A percentile compares a stretch with the other conserved stretches of the same genome.
Evolutionary conservation across 23 tunicate genomes (phyloP).

Genomic region (Styela clava): DNA sequence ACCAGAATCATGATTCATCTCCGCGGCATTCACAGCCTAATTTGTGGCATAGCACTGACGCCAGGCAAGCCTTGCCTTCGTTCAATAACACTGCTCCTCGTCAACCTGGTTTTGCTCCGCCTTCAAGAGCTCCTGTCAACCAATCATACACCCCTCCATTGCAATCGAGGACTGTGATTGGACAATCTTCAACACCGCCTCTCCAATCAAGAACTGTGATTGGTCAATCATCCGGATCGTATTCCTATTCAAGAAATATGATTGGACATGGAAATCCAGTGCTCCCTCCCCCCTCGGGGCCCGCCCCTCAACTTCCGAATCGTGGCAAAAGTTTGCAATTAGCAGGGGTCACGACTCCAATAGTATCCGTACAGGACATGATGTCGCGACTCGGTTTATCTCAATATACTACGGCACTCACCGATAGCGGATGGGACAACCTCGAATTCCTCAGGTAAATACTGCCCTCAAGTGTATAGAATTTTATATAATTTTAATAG

Average conservation of each 20-base stretch:
- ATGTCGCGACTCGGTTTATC: constrained; percentile 30
- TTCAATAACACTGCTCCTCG: background rate
- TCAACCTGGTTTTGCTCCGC: background rate
- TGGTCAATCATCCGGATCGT: background rate
- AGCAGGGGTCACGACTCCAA: background rate
- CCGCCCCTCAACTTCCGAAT: background rate
- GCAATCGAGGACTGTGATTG: constrained; percentile 5
- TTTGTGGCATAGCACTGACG: background rate
- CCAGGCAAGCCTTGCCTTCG: background rate
- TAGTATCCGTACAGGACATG: constrained; percentile 45
- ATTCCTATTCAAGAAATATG: background rate
- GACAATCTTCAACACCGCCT: background rate
- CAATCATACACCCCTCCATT: background rate
- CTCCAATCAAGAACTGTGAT: background rate
- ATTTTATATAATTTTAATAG: no score
- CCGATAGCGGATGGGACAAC: constrained; percentile 72
- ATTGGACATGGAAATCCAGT: background rate
- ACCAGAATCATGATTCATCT: background rate
- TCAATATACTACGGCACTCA: constrained; percentile 43
- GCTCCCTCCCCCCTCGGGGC: background rate
- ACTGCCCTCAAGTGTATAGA: no score
- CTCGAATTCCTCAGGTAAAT: constrained; percentile 70
- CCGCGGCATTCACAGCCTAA: background rate
- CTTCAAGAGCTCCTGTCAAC: background rate
- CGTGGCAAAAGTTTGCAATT: background rate